Evolutionary conservation across 2,113 vertebrate genomes (phyloP), one percentile per base, ranked within the genome.

Genomic region (Apteryx owenii): DNA sequence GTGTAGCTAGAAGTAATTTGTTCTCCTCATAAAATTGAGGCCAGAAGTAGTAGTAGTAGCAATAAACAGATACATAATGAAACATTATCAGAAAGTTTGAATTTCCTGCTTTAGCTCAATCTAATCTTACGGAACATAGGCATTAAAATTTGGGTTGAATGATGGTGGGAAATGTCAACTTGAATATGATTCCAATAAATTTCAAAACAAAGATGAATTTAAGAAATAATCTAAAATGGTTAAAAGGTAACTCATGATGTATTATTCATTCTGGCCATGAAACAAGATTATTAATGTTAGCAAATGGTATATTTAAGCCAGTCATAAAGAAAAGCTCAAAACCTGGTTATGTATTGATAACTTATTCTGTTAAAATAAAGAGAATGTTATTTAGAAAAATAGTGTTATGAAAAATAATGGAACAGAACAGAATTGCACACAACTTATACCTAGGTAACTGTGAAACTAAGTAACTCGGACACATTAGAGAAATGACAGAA

Each of bases 311-410:
- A 5, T 26, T 92, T 53, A 83, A 65, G 3, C 54, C 6, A 58
- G 28, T 58, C 14, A 29, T 56, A 56, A 58, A 48, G 46, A 48
- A 48, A 48, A 48, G 46, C 5, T 25, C 4, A 36, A 31, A 66
- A 18, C 2, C 54, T 38, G 1, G 1, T 50, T 42, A 31, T 29
- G 3, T 71, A 5, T 62, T 76, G 9, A 2, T n/a, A 0, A 9
- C 20, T 82, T 64, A 11, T 3, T 54, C 29, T 53, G 4, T 53
- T 80, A 65, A 82, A 80, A 54, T 65, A 33, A 4, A 22, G 51
- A 82, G 19, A 78, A 15, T 2, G 12, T 78, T 71, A 44, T 85
- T 86, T 50, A 87, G 58, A 85, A 89, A 60, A 36, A 15, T 8
- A 62, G 4, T 29, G 12, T 12, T 78, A 38, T 15, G 71, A 50